Conservation (phyloP, 2,888 invertebrate genomes). For the Carpatolechia fugitivella region DNA sequence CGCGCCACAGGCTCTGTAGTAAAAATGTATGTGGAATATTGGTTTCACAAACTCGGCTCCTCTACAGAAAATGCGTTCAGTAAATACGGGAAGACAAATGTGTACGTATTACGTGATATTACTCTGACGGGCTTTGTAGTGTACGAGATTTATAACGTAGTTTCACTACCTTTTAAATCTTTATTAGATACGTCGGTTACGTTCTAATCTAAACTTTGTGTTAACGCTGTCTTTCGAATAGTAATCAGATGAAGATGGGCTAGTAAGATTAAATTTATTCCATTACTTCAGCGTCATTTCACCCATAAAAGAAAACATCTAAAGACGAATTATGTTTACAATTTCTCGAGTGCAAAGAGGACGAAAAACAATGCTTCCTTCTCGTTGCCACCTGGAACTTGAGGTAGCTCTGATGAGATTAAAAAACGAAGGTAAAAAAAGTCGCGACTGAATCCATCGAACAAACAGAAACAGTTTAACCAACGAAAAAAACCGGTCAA, state of each 20-base stretch:
- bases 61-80: not conserved
- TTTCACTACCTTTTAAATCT: not conserved
- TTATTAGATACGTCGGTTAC: not conserved
- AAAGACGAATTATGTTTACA: conserved; percentile 18
- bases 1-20: not conserved
- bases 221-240: not conserved
- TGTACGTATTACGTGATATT: not conserved
- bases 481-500: too few relatives aligned
- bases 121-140: not conserved
- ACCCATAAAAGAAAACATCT: conserved; percentile 18
- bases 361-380: not conserved
- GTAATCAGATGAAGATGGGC: too few relatives aligned
- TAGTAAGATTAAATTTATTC: conserved; percentile 8
- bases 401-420: too few relatives aligned
- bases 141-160: not conserved
- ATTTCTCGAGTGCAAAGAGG: not conserved
- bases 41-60: not conserved
- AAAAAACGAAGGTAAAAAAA: too few relatives aligned
- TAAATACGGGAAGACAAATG: not conserved
- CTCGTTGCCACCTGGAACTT: too few relatives aligned
- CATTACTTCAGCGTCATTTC: conserved; percentile 13
- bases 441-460: too few relatives aligned
- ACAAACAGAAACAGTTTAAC: too few relatives aligned
- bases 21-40: not conserved
- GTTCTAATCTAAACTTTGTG: too few relatives aligned